phyloP scores from a whole-genome alignment of 2,113 vertebrate genomes.

The Microtus pennsylvanicus region DNA sequence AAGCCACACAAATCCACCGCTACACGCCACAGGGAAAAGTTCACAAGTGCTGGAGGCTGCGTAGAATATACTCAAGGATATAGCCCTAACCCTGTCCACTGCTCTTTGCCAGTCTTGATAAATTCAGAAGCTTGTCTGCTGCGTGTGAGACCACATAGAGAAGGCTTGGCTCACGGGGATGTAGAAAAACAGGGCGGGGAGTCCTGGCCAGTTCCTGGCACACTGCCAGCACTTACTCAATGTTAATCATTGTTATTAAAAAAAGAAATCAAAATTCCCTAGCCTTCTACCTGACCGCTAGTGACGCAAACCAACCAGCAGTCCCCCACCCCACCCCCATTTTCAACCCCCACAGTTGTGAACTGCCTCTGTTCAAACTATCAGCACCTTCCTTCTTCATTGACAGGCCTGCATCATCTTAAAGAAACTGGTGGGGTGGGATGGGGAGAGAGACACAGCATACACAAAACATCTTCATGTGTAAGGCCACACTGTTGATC shows the following conservation, averaged over 20 bases:
- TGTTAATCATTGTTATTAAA: constrained; percentile 65
- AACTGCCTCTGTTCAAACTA: not conserved
- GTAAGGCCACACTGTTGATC: not conserved
- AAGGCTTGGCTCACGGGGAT: not conserved
- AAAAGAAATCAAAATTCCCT: constrained; percentile 38
- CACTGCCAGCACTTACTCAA: constrained; percentile 62
- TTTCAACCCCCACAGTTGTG: not conserved
- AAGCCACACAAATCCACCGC: not conserved
- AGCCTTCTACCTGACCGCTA: not conserved
- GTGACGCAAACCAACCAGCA: not conserved
- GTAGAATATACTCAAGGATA: not conserved
- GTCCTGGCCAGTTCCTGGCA: constrained; percentile 62
- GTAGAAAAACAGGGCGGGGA: not conserved
- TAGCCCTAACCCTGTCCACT: not conserved
- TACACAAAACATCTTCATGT: not conserved
- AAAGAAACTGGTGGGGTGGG: constrained; percentile 12
- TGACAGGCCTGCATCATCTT: constrained; percentile 72
- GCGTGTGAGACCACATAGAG: constrained; percentile 43
- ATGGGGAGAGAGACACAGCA: not conserved
- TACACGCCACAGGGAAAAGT: not conserved
- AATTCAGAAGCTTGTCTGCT: not conserved
- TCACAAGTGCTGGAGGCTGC: not conserved
- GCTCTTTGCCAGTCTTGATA: not conserved
- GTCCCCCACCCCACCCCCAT: not conserved
- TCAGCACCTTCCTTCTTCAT: constrained; percentile 2